Evolutionary conservation across 2,888 invertebrate species (phyloP).

Genomic region (Plemyria rubiginata): DNA sequence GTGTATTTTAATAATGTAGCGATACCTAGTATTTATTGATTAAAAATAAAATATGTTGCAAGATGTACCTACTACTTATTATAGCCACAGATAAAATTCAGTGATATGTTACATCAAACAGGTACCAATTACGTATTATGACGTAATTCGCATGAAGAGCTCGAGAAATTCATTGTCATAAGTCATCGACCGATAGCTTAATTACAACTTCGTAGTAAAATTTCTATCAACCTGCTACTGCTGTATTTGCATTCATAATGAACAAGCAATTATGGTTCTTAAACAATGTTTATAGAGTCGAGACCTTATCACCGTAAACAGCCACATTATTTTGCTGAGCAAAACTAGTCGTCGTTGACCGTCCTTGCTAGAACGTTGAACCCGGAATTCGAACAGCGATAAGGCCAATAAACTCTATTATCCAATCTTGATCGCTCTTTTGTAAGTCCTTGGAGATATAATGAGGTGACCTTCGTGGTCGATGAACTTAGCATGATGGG

Average conservation of each 20-base stretch:
- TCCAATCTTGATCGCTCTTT: conserved; percentile 64
- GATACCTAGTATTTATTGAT: no score
- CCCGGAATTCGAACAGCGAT: conserved; percentile 72
- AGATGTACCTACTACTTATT: not conserved
- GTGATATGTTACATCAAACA: not conserved
- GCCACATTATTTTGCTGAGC: conserved; percentile 53
- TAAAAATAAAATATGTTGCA: no score
- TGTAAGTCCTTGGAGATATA: conserved; percentile 68
- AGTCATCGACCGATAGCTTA: conserved; percentile 57
- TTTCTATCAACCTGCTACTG: conserved; percentile 47
- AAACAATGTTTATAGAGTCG: conserved; percentile 36
- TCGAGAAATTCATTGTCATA: conserved; percentile 41
- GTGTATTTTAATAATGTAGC: no score
- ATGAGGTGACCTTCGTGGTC: conserved; percentile 71
- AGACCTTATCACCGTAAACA: conserved; percentile 40
- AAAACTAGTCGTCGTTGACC: conserved; percentile 57
- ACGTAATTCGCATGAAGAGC: conserved; percentile 36
- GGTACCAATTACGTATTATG: conserved; percentile 21
- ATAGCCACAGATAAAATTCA: conserved; percentile 4
- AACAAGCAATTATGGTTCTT: conserved; percentile 43
- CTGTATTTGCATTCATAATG: conserved; percentile 29
- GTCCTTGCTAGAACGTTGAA: conserved; percentile 76
- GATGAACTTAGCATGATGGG: conserved; percentile 51
- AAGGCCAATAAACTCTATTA: conserved; percentile 64
- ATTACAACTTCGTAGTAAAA: conserved; percentile 56